Evolutionary conservation across 2,888 invertebrate genomes (phyloP), one percentile per base, ranked within the genome.

Genomic region (Acleris holmiana): DNA sequence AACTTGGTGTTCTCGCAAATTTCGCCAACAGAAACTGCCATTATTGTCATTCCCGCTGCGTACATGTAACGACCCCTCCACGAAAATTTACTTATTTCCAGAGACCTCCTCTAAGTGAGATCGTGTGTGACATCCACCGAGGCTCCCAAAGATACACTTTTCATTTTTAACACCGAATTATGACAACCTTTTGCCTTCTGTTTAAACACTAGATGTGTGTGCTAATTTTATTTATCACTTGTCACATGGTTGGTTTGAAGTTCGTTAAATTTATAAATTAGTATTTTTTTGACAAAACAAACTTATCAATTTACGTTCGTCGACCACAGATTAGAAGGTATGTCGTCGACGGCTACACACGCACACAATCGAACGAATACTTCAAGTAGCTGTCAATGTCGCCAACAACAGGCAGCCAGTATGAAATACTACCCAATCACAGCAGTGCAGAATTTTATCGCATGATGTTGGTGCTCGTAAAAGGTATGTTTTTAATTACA

Each of bases 1-100:
- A 98, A 91, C 90, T 97, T 98, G 67, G 98, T 97, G 93, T 98
- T 98, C 93, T 98, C 98, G 93, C 96, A 96, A 91, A 98, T 97
- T 93, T 98, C 98, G 88, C 95, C 96, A 87, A 97, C 95, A 83
- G 96, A 96, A 88, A 97, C 96, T 92, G 97, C 96, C 97, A 98
- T 97, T 89, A 95, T 94, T 93, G 94, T 94, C 94, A 94, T 94
- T 94, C 92, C 93, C 89, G 91, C 90, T 88, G 88, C 88, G 88
- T 91, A 83, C 89, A 90, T 87, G 82, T 82, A 88, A 85, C 87
- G 76, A 83, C 85, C 83, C 82, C 83, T 76, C 74, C 76, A 73
- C 70, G 76, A 86, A 87, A 87, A 80, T 75, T 68, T 73, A 58
- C 75, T 75, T 69, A 76, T 76, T 76, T 79, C 79, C 46, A 54